Evolutionary conservation across 2,113 vertebrate genomes (phyloP), one percentile per base, ranked within the genome.

Genomic region (Rhineura floridana): DNA sequence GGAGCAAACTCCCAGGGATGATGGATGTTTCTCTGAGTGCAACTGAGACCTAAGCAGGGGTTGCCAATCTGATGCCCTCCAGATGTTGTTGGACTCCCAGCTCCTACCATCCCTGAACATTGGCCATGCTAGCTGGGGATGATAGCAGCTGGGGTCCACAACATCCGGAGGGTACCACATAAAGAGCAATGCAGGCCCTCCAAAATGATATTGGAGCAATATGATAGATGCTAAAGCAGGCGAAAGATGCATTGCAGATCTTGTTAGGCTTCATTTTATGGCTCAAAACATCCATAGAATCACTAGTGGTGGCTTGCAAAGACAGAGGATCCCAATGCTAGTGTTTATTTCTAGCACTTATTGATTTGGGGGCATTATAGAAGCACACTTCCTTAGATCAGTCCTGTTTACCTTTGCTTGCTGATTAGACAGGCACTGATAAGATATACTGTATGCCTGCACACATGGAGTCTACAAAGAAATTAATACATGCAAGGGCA

Each of bases 381-480:
- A 86, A 9, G 44, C 21, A 50, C 0, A 44, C 46, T 79, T 77
- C 63, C 39, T 55, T 46, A 15, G 9, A 76, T 77, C 55, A 63
- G 19, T 46, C 4, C n/a, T 42, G 76, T 86, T 78, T 78, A 23
- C 73, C 46, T 67, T 79, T 25, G 7, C 62, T 50, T 21, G 75
- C 36, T 86, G 76, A 65, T 77, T 86, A 30, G 75, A 15, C n/a
- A 69, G 21, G 62, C n/a, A 67, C 46, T 63, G 85, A 86, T 79
- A 79, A 86, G 67, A 1, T 25, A n/a, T n/a, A n/a, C n/a, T 69
- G 50, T 65, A 42, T 23, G 73, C 59, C 25, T 28, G 46, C 23
- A 79, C 62, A 50, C 44, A 69, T 3, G 25, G 44, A 52, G 75
- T 67, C 75, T 69, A 25, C 75, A 39, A 42, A 67, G n/a, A 28